phyloP scores from a whole-genome alignment of 30 jellyfish, hydroid and myxozoan genomes.

The Rhopilema esculentum region DNA sequence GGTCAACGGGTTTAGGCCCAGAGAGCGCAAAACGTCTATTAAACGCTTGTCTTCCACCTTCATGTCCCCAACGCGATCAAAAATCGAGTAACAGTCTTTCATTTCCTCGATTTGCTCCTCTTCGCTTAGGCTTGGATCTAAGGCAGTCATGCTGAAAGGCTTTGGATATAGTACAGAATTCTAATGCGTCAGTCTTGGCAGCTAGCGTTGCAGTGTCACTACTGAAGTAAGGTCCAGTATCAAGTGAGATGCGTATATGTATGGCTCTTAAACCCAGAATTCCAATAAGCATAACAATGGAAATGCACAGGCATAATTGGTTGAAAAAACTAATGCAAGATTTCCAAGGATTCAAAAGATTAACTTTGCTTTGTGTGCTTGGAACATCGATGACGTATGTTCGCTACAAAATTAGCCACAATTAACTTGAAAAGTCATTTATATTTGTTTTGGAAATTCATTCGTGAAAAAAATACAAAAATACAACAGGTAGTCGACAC shows the following conservation, averaged over 20 bases:
- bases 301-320: background rate
- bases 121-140: conserved; percentile 16
- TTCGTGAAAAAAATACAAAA: background rate
- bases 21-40: conserved; percentile 90
- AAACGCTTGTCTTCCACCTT: conserved; percentile 65
- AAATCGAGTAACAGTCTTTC: conserved; percentile 88
- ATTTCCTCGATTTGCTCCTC: conserved; percentile 94
- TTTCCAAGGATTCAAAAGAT: background rate
- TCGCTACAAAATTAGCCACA: background rate
- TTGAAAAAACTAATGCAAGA: background rate
- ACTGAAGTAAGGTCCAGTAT: background rate
- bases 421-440: background rate
- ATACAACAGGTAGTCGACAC: background rate
- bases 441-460: background rate
- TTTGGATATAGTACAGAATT: too few species aligned
- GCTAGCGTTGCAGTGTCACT: background rate
- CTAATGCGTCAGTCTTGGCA: too few species aligned
- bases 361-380: background rate
- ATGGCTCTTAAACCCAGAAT: background rate
- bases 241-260: background rate
- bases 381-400: background rate
- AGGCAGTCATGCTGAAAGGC: background rate
- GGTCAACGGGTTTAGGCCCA: conserved; percentile 91
- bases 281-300: background rate
- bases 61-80: conserved; percentile 92